Base-by-base conservation (phyloP, 2,888 invertebrate genomes). In the Drosophila nigritarsus region DNA sequence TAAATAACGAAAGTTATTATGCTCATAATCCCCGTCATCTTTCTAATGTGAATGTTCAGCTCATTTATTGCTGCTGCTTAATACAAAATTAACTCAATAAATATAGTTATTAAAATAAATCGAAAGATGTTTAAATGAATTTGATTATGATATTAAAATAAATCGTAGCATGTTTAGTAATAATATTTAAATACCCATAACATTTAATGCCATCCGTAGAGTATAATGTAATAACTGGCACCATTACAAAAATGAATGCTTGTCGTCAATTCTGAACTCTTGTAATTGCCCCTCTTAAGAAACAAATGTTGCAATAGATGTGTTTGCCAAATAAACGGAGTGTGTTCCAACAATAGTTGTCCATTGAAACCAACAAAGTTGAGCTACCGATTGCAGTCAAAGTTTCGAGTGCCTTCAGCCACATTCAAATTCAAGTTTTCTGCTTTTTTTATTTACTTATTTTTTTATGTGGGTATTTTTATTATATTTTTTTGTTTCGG, bases 361-460 rank as follows among this genome's bases (percentile, higher is more conserved):
- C 27, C 32, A 50, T 24, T 29, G 15, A 38, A 67, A 66, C 50
- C 59, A 58, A 34, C 42, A 36, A 42, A 20, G 29, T 49, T 55
- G 20, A 56, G 32, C 56, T 40, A 62, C 55, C 78, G 42, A 75
- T 77, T 72, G 62, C 65, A 59, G 78, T 59, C 75, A 72, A 62
- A 38, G 40, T 51, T 55, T 71, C 50, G 73, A 77, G 62, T 65
- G 58, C 38, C 42, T 54, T 48, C 8, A 34, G 65, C 50, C 6
- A 29, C 13, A 72, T 72, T 55, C 3, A 30, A 50, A 62, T 65
- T 50, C 73, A 27, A 77, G 78, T 73, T 73, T 66, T 34, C 48
- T 15, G 13, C 9, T 30, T 48, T n/a, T 29, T 29, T 45, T 24
- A 29, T 34, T n/a, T 24, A 38, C 24, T 27, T 27, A 24, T 15